A percentile compares a stretch with the other conserved stretches of the same genome.
These are phyloP conservation scores for Chouioia cunea DNA, from an alignment of 2,888 invertebrate species.

Conservation along the genomic window DNA sequence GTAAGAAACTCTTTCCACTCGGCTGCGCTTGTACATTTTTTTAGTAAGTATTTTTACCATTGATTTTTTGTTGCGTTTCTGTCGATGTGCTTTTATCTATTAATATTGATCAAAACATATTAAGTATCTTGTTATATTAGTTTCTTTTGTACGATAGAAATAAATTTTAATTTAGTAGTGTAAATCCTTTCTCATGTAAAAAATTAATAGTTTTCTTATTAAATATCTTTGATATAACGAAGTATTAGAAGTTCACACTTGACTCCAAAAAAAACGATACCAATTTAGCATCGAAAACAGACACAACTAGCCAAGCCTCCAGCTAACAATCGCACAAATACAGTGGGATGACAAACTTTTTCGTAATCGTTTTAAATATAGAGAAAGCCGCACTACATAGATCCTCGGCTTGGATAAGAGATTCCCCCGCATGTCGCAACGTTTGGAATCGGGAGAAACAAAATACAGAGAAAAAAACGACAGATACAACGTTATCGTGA, in stretches of 20 bases:
- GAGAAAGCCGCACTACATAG: slow-evolving; percentile 31
- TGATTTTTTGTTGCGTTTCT: neutral
- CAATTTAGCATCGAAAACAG: neutral
- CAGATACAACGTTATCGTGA: too few species aligned
- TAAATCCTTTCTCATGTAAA: too few species aligned
- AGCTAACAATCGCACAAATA: slow-evolving; percentile 13
- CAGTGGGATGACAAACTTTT: slow-evolving; percentile 16
- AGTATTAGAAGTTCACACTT: too few species aligned
- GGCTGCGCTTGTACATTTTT: too few species aligned
- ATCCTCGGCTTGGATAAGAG: slow-evolving; percentile 48
- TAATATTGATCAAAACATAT: too few species aligned
- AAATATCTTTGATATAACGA: too few species aligned
- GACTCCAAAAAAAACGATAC: too few species aligned
- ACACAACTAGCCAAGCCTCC: slow-evolving; percentile 8
- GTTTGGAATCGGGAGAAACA: slow-evolving; percentile 30
- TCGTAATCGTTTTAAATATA: slow-evolving; percentile 29
- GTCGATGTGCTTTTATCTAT: too few species aligned
- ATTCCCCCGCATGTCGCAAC: slow-evolving; percentile 50
- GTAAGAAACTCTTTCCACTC: slow-evolving; percentile 31
- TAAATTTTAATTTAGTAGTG: too few species aligned
- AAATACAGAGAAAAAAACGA: slow-evolving; percentile 2
- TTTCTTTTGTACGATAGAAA: too few species aligned
- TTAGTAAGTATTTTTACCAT: slow-evolving; percentile 7
- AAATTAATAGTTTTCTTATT: too few species aligned
- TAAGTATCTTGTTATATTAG: too few species aligned